Evolutionary conservation across 2,888 invertebrate genomes (phyloP).

Genomic region (Diplazon laetatorius): DNA sequence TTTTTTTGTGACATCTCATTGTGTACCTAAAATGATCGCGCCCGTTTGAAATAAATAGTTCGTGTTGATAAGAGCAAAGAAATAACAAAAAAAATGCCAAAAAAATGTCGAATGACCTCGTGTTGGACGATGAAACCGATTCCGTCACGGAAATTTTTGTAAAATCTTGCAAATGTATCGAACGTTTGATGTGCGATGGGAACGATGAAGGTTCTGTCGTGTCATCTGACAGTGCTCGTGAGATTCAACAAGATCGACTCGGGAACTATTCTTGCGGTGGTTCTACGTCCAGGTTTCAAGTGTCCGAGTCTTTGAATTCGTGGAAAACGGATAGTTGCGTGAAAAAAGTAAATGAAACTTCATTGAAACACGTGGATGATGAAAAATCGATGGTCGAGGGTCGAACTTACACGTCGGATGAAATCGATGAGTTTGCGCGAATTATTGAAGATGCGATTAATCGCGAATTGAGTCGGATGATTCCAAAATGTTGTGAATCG

Average conservation of each 20-base stretch:
- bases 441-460: constrained; percentile 40
- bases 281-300: neutral
- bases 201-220: neutral
- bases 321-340: neutral
- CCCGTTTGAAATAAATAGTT: too few relatives aligned
- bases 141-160: neutral
- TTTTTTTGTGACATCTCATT: too few relatives aligned
- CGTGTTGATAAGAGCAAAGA: too few relatives aligned
- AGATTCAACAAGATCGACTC: neutral
- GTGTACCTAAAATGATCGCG: too few relatives aligned
- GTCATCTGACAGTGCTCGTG: neutral
- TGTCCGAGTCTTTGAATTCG: neutral
- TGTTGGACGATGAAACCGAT: neutral
- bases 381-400: neutral
- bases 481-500: neutral
- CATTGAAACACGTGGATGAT: neutral
- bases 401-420: constrained; percentile 42
- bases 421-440: constrained; percentile 40
- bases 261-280: constrained; percentile 26
- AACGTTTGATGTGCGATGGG: neutral
- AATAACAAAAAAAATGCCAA: constrained; percentile 11
- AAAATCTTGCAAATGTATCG: constrained; percentile 12
- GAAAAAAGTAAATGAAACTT: neutral
- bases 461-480: constrained; percentile 33
- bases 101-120: constrained; percentile 35